phyloP scores from a whole-genome alignment of 1,140 invertebrate species.

The Agrilus planipennis region DNA sequence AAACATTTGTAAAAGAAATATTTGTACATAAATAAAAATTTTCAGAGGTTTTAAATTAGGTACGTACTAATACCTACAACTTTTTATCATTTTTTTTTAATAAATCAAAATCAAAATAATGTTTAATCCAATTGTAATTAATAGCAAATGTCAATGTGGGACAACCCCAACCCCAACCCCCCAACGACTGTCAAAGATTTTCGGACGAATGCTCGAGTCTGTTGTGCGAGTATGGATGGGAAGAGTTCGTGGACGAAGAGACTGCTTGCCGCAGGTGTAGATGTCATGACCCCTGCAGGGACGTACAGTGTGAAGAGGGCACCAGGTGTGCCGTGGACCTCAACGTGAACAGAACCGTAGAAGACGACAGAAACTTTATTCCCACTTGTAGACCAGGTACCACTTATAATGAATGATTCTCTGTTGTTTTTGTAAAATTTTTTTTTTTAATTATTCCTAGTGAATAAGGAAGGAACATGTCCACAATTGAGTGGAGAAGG shows the following conservation, averaged over 20 bases:
- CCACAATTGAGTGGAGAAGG: constrained; percentile 39
- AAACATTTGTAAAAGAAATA: no score
- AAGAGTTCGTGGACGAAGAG: constrained; percentile 48
- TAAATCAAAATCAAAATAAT: no score
- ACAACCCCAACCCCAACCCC: constrained; percentile 3
- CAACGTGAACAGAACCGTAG: constrained; percentile 36
- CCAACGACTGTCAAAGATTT: constrained; percentile 45
- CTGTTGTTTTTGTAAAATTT: not conserved
- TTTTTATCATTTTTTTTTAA: no score
- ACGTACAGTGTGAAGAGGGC: constrained; percentile 46
- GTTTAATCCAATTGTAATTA: no score
- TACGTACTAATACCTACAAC: no score
- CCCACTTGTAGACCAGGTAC: constrained; percentile 54
- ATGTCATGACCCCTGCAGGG: constrained; percentile 64
- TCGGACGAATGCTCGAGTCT: constrained; percentile 45
- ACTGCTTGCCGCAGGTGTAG: constrained; percentile 59
- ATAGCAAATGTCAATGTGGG: no score
- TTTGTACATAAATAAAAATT: no score
- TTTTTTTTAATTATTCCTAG: constrained; percentile 32
- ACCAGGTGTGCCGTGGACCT: constrained; percentile 53
- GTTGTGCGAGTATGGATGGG: constrained; percentile 64
- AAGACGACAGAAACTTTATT: constrained; percentile 36
- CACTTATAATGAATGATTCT: not conserved
- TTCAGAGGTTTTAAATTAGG: no score
- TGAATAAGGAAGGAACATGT: constrained; percentile 62